phyloP scores from a whole-genome alignment of 2,113 vertebrate species.

The Physeter macrocephalus region DNA sequence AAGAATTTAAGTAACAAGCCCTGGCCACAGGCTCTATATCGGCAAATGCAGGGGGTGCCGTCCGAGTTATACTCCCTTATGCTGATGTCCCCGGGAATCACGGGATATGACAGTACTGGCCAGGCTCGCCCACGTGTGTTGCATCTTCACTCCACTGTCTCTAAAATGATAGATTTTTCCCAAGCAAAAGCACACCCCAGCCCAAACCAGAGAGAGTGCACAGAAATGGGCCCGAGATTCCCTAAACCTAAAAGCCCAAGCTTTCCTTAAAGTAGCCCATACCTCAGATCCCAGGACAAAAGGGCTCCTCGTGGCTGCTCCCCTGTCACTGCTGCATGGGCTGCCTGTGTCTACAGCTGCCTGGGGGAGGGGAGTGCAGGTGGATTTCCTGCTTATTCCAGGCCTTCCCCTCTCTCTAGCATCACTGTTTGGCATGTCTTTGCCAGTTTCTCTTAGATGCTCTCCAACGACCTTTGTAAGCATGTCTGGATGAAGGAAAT shows the following conservation, averaged over 20 bases:
- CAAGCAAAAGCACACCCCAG: neutral
- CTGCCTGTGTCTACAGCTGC: too few species aligned
- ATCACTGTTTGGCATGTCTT: neutral
- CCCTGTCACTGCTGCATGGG: neutral
- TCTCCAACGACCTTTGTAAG: neutral
- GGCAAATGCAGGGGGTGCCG: neutral
- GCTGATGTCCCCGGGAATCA: neutral
- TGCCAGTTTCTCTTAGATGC: neutral
- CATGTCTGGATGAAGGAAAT: neutral
- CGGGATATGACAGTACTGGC: accelerated
- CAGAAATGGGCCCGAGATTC: neutral
- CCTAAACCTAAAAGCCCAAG: neutral
- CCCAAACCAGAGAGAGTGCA: neutral
- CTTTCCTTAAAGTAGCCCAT: neutral
- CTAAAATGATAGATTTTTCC: neutral
- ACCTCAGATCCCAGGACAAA: neutral
- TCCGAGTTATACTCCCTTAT: accelerated
- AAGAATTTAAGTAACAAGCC: neutral
- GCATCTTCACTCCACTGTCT: neutral
- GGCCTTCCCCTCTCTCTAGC: neutral
- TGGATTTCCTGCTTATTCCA: neutral
- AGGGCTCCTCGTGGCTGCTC: neutral
- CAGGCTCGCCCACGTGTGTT: too few species aligned
- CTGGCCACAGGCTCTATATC: too few species aligned
- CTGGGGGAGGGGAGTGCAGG: accelerated